phyloP scores from a whole-genome alignment of 2,797 vertebrate genomes.

The Cephalopachus bancanus region DNA sequence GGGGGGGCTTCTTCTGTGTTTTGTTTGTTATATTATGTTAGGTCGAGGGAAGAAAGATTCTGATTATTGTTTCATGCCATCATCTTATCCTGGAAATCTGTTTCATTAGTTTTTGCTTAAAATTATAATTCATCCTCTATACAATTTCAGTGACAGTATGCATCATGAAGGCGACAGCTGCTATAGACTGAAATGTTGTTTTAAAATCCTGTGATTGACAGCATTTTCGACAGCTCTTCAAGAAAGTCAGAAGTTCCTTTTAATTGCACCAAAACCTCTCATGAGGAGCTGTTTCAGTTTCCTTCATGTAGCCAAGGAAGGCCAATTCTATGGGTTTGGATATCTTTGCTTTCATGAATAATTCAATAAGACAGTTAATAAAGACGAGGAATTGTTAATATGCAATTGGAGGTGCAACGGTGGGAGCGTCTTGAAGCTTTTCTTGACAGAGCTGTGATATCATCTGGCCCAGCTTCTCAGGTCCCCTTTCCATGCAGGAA shows the following conservation, averaged over 20 bases:
- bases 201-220: conserved; percentile 33
- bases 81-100: background rate
- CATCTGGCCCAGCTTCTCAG: conserved; percentile 51
- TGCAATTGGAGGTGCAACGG: background rate
- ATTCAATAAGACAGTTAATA: conserved; percentile 68
- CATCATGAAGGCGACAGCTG: background rate
- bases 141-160: background rate
- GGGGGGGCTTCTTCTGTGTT: background rate
- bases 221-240: conserved; percentile 40
- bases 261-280: conserved; percentile 37
- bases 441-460: conserved; percentile 57
- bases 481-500: background rate
- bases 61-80: conserved; percentile 11
- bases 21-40: conserved; percentile 11
- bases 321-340: background rate
- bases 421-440: conserved; percentile 31
- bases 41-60: background rate
- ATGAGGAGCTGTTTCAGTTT: conserved; percentile 44
- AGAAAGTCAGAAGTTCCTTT: conserved; percentile 29
- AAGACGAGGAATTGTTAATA: conserved; percentile 58
- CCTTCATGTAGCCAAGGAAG: conserved; percentile 38
- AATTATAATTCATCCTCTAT: conserved; percentile 51
- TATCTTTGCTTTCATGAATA: conserved; percentile 60
- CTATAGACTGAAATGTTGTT: conserved; percentile 13
- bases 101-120: conserved; percentile 59